Evolutionary conservation across 2,888 invertebrate genomes (phyloP).

Genomic region (Blera fallax): DNA sequence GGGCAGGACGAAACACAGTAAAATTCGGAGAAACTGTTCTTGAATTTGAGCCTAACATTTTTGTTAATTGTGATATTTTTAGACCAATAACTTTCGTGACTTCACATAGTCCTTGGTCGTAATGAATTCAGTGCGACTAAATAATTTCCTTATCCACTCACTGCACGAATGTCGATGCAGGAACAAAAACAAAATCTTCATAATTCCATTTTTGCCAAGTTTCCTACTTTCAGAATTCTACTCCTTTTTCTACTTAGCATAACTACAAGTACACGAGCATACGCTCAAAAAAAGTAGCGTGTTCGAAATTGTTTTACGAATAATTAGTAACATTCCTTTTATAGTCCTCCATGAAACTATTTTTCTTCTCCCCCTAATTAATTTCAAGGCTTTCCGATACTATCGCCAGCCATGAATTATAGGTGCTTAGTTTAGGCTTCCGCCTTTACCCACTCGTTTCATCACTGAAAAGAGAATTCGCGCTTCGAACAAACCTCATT

Average conservation of each 20-base stretch:
- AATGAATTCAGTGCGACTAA: neutral
- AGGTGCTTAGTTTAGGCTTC: constrained; percentile 8
- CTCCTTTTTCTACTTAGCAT: neutral
- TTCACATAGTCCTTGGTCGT: neutral
- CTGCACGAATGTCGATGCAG: neutral
- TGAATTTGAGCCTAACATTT: too few relatives aligned
- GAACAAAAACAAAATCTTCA: neutral
- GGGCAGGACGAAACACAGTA: too few relatives aligned
- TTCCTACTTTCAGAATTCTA: too few relatives aligned
- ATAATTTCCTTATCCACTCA: neutral
- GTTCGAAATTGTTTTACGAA: neutral
- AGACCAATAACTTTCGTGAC: neutral
- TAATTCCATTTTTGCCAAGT: too few relatives aligned
- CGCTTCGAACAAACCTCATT: constrained; percentile 32
- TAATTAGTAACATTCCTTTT: neutral
- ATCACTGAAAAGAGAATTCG: neutral
- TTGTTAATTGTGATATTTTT: neutral
- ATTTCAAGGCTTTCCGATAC: neutral
- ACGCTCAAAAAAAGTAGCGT: neutral
- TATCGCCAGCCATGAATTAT: constrained; percentile 23
- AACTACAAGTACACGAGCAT: neutral
- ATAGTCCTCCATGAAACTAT: neutral
- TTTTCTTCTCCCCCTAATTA: neutral
- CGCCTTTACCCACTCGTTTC: neutral
- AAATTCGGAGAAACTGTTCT: too few relatives aligned